A percentile compares a stretch with the other conserved stretches of the same genome.
Evolutionary conservation across 1,140 invertebrate genomes (phyloP).

Genomic region (Coboldia fuscipes): DNA sequence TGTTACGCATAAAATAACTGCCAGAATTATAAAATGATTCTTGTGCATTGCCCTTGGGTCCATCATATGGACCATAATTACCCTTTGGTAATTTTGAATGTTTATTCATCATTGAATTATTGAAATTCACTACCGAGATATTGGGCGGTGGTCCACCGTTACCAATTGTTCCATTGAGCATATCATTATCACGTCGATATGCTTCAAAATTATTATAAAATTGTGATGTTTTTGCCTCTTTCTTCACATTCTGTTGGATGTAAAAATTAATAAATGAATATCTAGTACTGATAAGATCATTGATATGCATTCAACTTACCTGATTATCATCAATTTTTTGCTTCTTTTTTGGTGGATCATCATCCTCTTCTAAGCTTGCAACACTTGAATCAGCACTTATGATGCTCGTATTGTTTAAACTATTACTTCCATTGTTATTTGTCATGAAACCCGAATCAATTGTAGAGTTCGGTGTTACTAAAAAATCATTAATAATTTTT

Average conservation of each 20-base stretch:
- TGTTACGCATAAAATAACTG: too few species aligned
- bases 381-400: constrained; percentile 21
- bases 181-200: constrained; percentile 15
- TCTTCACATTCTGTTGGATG: neutral
- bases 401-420: constrained; percentile 15
- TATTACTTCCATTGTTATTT: constrained; percentile 16
- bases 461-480: constrained; percentile 20
- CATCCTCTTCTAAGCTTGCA: constrained; percentile 19
- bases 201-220: constrained; percentile 13
- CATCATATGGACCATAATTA: too few species aligned
- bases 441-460: constrained; percentile 18
- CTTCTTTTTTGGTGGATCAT: constrained; percentile 17
- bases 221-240: constrained; percentile 7
- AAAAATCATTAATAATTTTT: neutral
- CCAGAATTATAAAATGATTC: too few species aligned
- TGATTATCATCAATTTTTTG: constrained; percentile 20
- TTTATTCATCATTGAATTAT: too few species aligned
- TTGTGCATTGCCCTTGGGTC: too few species aligned
- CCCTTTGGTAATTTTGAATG: too few species aligned
- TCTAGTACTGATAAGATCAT: neutral
- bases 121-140: too few species aligned
- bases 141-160: too few species aligned
- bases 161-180: too few species aligned
- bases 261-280: neutral
- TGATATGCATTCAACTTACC: constrained; percentile 7